Evolutionary conservation across 2,888 invertebrate genomes (phyloP), one percentile per base, ranked within the genome.

Genomic region (Cephus pygmeus): DNA sequence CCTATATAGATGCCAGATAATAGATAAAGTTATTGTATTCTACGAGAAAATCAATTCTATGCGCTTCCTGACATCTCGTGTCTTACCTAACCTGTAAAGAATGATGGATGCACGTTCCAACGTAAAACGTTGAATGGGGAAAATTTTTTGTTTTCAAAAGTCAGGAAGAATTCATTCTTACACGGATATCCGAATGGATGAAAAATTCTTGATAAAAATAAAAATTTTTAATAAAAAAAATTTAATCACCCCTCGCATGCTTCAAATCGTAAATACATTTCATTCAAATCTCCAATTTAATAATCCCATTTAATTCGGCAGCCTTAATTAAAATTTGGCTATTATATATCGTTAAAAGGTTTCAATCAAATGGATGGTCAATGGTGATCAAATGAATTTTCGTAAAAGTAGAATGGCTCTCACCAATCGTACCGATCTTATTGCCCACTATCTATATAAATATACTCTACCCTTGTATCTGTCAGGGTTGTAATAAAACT

Each of bases 21-120:
- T 82, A 83, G 83, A 84, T 84, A 80, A 77, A 81, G 81, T 81
- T 83, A 84, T 84, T 83, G 84, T 83, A 56, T 56, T 56, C 79
- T 79, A 77, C 77, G 77, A 78, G 79, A 81, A 80, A 82, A 82
- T 82, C 82, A 81, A 82, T 82, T 80, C 79, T 80, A 80, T 73
- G 75, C 79, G 68, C 79, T 56, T 15, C 23, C 77, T 33, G 75
- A 75, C 74, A 78, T 79, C 74, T 77, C 75, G 76, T 56, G 75
- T 75, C 76, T 56, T 56, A 56, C 56, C 56, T 23, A 23, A 56
- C 56, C 56, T 56, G 56, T 56, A 23, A 56, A 56, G 23, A 56
- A 56, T 56, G 56, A 56, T 56, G 56, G 56, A 56, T 56, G 23
- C 23, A 56, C 56, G 6, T 56, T 56, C 56, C 2, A 56, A 56